These are phyloP conservation scores for Prionace glauca DNA, from an alignment of 2,797 vertebrate species.

Conservation along the genomic window DNA sequence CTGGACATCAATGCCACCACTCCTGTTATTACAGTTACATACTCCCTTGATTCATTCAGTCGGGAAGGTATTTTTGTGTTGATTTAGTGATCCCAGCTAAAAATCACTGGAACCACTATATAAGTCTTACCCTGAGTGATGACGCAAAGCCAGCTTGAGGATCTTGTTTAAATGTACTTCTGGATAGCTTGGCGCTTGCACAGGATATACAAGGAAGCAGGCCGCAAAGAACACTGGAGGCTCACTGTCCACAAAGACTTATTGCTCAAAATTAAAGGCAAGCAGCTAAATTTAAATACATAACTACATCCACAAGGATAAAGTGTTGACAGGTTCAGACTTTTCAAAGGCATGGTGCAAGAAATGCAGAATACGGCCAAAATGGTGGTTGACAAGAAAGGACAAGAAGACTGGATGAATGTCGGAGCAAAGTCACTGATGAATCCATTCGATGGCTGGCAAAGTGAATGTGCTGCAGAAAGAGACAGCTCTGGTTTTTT, in stretches of 20 bases:
- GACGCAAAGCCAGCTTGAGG: not conserved
- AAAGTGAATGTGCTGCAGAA: not conserved
- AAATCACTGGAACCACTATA: not conserved
- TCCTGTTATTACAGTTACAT: not conserved
- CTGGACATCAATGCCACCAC: not conserved
- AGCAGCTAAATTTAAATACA: not conserved
- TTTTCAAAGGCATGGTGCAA: not conserved
- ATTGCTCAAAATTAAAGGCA: not conserved
- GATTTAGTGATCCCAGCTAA: not conserved
- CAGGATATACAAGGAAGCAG: not conserved
- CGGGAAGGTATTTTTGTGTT: not conserved
- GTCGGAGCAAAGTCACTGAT: not conserved
- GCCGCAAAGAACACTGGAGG: not conserved
- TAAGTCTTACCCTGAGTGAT: not conserved
- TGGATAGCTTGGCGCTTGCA: not conserved
- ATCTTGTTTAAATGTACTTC: not conserved
- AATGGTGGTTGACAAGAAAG: not conserved
- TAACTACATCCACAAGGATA: not conserved
- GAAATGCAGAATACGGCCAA: not conserved
- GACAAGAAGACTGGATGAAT: not conserved
- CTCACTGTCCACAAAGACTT: not conserved
- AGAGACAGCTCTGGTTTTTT: not conserved
- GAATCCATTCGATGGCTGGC: not conserved
- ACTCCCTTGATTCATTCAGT: not conserved
- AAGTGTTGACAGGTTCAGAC: not conserved